These are phyloP conservation scores for Leptodactylus fuscus DNA, from an alignment of 2,113 vertebrate species.

Conservation along the genomic window DNA sequence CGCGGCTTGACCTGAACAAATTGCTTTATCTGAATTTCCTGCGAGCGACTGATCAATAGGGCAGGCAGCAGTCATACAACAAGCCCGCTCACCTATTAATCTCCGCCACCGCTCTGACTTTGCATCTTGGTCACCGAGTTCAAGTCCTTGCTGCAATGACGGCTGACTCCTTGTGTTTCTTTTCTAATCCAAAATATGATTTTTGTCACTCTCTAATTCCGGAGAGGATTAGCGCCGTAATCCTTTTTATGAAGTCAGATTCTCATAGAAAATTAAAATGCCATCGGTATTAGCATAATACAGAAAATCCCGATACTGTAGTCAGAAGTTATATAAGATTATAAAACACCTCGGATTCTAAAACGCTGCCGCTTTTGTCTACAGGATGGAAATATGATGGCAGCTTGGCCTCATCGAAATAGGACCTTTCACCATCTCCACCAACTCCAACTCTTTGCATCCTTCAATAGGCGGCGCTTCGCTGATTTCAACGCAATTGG, in stretches of 20 bases:
- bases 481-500: too few relatives aligned
- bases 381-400: too few relatives aligned
- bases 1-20: slow-evolving; percentile 31
- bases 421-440: too few relatives aligned
- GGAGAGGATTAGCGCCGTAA: slow-evolving; percentile 35
- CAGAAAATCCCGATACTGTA: neutral
- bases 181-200: slow-evolving; percentile 23
- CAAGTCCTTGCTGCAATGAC: slow-evolving; percentile 11
- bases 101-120: slow-evolving; percentile 2
- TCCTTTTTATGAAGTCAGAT: slow-evolving; percentile 57
- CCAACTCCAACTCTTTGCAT: too few relatives aligned
- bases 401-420: too few relatives aligned
- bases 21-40: neutral
- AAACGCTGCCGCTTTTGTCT: neutral
- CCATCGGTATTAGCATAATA: slow-evolving; percentile 34
- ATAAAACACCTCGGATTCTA: neutral
- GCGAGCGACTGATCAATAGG: slow-evolving; percentile 31
- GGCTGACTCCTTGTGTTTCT: neutral
- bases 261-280: slow-evolving; percentile 51
- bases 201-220: slow-evolving; percentile 34
- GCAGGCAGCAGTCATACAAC: neutral
- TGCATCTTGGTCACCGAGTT: neutral
- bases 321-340: neutral
- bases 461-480: too few relatives aligned
- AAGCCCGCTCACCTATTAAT: slow-evolving; percentile 18